Evolutionary conservation across 2,113 vertebrate species (phyloP).

Genomic region (Suncus etruscus): DNA sequence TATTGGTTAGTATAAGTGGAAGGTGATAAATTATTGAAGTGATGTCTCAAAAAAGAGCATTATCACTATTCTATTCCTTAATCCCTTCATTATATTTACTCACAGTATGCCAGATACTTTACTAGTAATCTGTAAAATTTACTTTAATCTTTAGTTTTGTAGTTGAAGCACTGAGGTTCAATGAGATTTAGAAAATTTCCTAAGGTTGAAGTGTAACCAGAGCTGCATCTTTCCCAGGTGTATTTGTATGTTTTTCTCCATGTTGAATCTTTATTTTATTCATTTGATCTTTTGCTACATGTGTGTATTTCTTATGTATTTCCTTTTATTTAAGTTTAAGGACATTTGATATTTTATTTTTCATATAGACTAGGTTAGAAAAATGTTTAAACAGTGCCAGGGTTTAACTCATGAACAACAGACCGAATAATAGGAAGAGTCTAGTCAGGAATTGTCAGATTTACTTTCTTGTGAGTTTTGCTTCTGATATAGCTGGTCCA

Average conservation of each 20-base stretch:
- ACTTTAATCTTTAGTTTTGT: conserved; percentile 11
- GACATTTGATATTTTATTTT: conserved; percentile 61
- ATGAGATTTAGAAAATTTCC: conserved; percentile 12
- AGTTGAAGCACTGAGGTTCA: conserved; percentile 45
- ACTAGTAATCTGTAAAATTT: conserved; percentile 10
- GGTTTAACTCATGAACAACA: neutral
- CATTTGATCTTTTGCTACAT: neutral
- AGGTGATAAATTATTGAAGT: no score
- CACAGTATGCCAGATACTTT: conserved; percentile 12
- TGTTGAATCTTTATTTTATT: conserved; percentile 16
- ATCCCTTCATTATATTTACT: neutral
- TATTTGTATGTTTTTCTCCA: neutral
- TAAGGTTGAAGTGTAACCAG: neutral
- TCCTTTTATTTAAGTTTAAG: conserved; percentile 35
- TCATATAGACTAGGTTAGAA: neutral
- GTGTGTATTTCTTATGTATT: neutral
- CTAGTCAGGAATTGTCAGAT: neutral
- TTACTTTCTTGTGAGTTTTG: neutral
- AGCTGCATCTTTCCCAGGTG: conserved; percentile 5
- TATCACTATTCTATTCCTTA: no score
- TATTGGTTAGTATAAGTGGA: no score
- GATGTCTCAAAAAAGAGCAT: neutral
- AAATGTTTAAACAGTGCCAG: neutral
- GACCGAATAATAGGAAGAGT: neutral
- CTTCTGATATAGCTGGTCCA: neutral